A percentile compares a stretch with the other conserved stretches of the same genome.
Evolutionary conservation across 2,888 invertebrate genomes (phyloP).

Genomic region (Drosophila bunnanda): DNA sequence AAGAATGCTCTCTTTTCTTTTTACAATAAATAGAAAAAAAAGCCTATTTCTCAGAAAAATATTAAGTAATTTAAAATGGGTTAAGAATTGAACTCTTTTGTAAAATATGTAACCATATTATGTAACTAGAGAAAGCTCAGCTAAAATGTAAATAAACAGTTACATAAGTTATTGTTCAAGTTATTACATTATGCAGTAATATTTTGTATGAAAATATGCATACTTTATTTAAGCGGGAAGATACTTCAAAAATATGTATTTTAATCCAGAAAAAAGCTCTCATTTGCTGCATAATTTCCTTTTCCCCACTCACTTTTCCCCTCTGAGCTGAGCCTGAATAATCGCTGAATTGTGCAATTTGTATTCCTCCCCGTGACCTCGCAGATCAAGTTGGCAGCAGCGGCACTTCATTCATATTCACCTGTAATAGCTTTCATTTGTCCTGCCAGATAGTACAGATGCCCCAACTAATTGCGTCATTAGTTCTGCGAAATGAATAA

Average conservation of each 20-base stretch:
- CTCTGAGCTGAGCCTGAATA: slow-evolving; percentile 31
- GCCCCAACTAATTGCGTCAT: slow-evolving; percentile 39
- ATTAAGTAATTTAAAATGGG: neutral
- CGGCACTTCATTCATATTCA: slow-evolving; percentile 41
- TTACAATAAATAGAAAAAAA: neutral
- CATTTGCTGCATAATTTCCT: slow-evolving; percentile 8
- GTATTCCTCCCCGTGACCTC: neutral
- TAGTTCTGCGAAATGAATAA: slow-evolving; percentile 54
- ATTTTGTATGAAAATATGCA: neutral
- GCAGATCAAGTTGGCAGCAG: slow-evolving; percentile 33
- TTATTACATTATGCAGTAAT: neutral
- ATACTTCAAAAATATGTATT: slow-evolving; percentile 3
- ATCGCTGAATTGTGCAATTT: slow-evolving; percentile 40
- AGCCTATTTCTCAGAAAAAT: neutral
- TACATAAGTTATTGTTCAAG: neutral
- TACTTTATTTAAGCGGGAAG: neutral
- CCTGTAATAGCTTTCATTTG: slow-evolving; percentile 36
- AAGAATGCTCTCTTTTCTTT: neutral
- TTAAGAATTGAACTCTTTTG: neutral
- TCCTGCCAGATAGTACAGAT: slow-evolving; percentile 19
- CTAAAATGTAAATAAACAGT: neutral
- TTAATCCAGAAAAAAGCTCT: neutral
- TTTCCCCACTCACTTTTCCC: slow-evolving; percentile 2
- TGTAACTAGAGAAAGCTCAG: neutral
- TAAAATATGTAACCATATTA: no score